phyloP scores from a whole-genome alignment of 2,888 invertebrate genomes.

The Polia nebulosa region DNA sequence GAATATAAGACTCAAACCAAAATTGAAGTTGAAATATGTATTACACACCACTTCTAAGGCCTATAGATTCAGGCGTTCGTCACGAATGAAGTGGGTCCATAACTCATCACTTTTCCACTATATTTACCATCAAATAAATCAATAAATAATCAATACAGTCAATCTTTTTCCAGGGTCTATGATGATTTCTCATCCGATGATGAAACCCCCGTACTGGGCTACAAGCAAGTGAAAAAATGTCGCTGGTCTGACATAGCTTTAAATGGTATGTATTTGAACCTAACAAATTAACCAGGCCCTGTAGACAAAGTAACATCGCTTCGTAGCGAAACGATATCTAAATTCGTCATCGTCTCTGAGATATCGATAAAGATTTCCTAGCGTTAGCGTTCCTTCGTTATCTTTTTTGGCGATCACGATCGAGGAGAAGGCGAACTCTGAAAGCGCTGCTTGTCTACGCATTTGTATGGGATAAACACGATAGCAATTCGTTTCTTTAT shows the following conservation, averaged over 20 bases:
- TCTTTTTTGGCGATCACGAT: too few species aligned
- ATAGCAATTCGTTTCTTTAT: too few species aligned
- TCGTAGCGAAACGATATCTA: too few species aligned
- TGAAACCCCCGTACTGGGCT: slow-evolving; percentile 80
- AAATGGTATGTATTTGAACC: slow-evolving; percentile 73
- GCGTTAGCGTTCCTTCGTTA: too few species aligned
- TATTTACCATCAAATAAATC: not conserved
- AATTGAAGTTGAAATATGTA: not conserved
- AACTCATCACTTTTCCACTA: not conserved
- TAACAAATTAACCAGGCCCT: too few species aligned
- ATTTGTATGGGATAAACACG: too few species aligned
- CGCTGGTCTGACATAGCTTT: slow-evolving; percentile 76
- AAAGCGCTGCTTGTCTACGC: too few species aligned
- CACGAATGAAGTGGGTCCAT: slow-evolving; percentile 75
- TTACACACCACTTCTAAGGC: not conserved
- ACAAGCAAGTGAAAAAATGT: slow-evolving; percentile 80
- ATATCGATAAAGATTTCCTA: too few species aligned
- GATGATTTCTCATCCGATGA: slow-evolving; percentile 85
- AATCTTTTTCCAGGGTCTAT: slow-evolving; percentile 78
- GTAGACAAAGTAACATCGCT: too few species aligned
- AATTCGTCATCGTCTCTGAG: too few species aligned
- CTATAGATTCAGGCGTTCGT: not conserved
- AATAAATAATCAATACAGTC: not conserved
- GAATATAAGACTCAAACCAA: not conserved
- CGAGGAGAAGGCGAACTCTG: too few species aligned